These are phyloP conservation scores for Taurulus bubalis DNA, from an alignment of 2,113 vertebrate species.

Conservation along the genomic window DNA sequence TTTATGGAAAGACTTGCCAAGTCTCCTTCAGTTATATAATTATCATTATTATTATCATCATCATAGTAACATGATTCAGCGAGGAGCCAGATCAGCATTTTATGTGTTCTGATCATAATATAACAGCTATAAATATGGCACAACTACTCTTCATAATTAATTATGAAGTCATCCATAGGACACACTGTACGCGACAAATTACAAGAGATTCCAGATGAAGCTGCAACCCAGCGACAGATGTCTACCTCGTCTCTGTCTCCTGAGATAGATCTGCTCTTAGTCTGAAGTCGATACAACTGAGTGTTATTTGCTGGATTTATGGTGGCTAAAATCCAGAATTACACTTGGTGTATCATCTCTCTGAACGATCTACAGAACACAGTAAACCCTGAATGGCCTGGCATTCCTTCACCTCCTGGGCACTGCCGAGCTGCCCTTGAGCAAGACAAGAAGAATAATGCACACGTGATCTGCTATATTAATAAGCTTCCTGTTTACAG, in stretches of 20 bases:
- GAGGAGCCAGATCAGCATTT: neutral
- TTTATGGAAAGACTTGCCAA: neutral
- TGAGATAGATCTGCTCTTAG: neutral
- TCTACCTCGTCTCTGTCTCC: neutral
- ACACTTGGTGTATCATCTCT: neutral
- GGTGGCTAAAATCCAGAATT: neutral
- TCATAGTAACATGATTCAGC: neutral
- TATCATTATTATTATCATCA: neutral
- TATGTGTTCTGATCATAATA: neutral
- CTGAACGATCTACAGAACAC: neutral
- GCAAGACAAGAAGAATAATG: neutral
- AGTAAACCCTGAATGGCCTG: neutral
- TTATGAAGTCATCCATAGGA: neutral
- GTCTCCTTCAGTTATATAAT: neutral
- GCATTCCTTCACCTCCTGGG: no score
- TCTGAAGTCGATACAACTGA: neutral
- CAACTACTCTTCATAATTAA: neutral
- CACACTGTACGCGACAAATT: neutral
- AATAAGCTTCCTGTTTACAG: neutral
- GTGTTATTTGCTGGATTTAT: no score
- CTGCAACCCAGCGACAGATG: neutral
- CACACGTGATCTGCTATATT: no score
- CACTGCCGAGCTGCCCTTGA: no score
- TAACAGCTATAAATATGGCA: neutral
- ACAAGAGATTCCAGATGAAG: neutral